Evolutionary conservation across 2,797 vertebrate genomes (phyloP).

Genomic region (Girardinus metallicus): DNA sequence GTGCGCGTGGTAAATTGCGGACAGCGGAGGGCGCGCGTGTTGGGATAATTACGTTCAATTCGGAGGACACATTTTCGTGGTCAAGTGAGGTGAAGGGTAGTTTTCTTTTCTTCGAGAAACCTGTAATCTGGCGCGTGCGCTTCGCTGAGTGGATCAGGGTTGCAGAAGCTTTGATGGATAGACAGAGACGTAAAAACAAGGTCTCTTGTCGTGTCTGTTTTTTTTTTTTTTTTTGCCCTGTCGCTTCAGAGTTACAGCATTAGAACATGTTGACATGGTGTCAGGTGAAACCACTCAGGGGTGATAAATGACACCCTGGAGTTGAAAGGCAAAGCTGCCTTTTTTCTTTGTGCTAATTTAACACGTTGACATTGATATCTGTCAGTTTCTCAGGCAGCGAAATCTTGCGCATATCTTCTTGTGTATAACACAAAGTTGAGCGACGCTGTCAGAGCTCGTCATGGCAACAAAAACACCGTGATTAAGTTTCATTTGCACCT

Average conservation of each 20-base stretch:
- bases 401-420: constrained; percentile 3
- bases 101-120: constrained; percentile 1
- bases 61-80: constrained; percentile 16
- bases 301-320: constrained; percentile 56
- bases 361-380: constrained; percentile 58
- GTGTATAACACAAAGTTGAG: neutral
- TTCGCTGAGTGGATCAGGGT: constrained; percentile 32
- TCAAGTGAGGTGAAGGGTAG: constrained; percentile 47
- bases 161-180: constrained; percentile 64
- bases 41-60: constrained; percentile 10
- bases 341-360: constrained; percentile 57
- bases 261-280: constrained; percentile 42
- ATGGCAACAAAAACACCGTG: neutral
- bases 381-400: constrained; percentile 44
- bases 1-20: constrained; percentile 20
- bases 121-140: constrained; percentile 2
- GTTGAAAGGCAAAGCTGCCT: constrained; percentile 64
- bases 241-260: constrained; percentile 33
- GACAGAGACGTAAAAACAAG: constrained; percentile 48
- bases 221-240: constrained; percentile 4
- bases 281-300: constrained; percentile 46
- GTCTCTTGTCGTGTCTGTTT: constrained; percentile 36
- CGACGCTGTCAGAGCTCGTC: neutral
- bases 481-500: neutral
- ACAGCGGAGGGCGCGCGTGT: neutral